A percentile compares a stretch with the other conserved stretches of the same genome.
Conservation (phyloP, 2,113 vertebrate species). For the Cichladusa arquata region DNA sequence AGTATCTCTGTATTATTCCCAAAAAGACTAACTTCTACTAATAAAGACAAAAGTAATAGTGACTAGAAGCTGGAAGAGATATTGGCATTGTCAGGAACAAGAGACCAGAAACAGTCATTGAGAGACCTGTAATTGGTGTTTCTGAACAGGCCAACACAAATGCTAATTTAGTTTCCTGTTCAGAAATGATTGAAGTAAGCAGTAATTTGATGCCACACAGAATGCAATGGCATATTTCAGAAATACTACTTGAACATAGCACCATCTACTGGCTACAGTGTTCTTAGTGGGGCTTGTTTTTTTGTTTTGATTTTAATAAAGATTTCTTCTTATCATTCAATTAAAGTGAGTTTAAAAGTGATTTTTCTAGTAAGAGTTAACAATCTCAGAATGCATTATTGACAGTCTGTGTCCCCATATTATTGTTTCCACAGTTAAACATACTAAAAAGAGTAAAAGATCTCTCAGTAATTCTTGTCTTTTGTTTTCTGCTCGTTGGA, state of each 20-base stretch:
- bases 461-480: neutral
- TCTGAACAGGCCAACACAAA: neutral
- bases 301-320: neutral
- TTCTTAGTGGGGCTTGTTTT: accelerated
- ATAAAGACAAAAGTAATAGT: neutral
- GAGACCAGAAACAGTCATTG: neutral
- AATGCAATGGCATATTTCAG: neutral
- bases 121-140: neutral
- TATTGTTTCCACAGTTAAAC: neutral
- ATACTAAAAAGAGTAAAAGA: neutral
- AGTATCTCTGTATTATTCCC: neutral
- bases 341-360: neutral
- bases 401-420: neutral
- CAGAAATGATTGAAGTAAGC: neutral
- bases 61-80: neutral
- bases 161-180: neutral
- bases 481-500: neutral
- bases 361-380: neutral
- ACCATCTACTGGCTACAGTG: conserved; percentile 51
- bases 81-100: neutral
- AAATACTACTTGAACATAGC: conserved; percentile 11
- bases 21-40: neutral
- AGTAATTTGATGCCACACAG: neutral
- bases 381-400: neutral
- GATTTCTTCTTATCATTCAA: neutral